phyloP scores from a whole-genome alignment of 2,888 invertebrate genomes.

The Scaptomyza reducta region DNA sequence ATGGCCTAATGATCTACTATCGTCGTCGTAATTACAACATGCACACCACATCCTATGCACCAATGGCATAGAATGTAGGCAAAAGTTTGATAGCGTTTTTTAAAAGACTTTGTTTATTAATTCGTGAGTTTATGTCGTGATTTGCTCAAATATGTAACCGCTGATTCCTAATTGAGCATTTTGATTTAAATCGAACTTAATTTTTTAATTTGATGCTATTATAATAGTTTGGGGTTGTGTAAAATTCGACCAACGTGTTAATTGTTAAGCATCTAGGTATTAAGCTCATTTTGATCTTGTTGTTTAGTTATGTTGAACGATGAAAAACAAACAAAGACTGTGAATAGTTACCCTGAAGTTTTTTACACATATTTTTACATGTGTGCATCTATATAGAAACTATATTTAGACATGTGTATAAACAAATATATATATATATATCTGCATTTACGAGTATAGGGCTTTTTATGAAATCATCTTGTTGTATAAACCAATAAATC shows the following conservation, averaged over 20 bases:
- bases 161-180: background rate
- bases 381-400: conserved; percentile 24
- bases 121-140: conserved; percentile 7
- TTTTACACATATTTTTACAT: conserved; percentile 34
- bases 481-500: conserved; percentile 34
- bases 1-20: conserved; percentile 78
- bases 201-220: conserved; percentile 26
- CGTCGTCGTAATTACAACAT: conserved; percentile 80
- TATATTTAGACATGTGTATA: conserved; percentile 21
- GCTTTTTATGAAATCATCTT: conserved; percentile 55
- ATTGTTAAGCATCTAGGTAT: conserved; percentile 13
- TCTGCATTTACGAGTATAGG: conserved; percentile 52
- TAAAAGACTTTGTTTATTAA: conserved; percentile 29
- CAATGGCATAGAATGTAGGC: conserved; percentile 73
- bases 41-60: conserved; percentile 74
- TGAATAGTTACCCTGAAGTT: conserved; percentile 71
- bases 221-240: background rate
- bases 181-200: conserved; percentile 23
- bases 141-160: background rate
- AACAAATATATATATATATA: conserved; percentile 22
- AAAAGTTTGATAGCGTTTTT: background rate
- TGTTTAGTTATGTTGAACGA: conserved; percentile 37
- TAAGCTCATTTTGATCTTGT: conserved; percentile 18
- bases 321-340: conserved; percentile 59
- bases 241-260: conserved; percentile 4